Conservation (phyloP, 2,797 vertebrate species). For the Macropus fuliginosus region DNA sequence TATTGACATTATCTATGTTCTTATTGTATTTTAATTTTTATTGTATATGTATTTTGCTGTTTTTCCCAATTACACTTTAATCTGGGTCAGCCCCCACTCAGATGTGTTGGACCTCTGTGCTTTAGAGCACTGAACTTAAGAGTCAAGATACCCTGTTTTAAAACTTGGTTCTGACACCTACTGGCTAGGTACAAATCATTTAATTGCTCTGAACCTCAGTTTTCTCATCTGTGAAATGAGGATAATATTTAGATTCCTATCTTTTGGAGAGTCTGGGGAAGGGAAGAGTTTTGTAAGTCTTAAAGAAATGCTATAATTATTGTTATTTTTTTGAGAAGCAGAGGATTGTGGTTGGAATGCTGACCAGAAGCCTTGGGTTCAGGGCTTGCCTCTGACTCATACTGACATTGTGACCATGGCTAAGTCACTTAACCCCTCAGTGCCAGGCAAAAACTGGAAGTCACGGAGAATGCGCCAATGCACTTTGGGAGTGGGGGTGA, state of each 20-base stretch:
- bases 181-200: neutral
- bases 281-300: neutral
- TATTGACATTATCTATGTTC: neutral
- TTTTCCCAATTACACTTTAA: neutral
- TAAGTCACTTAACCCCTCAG: neutral
- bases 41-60: neutral
- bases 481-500: neutral
- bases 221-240: neutral
- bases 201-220: neutral
- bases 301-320: neutral
- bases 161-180: neutral
- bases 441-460: neutral
- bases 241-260: neutral
- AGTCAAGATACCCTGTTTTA: neutral
- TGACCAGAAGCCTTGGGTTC: neutral
- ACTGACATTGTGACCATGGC: neutral
- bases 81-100: fast-evolving
- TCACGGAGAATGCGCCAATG: neutral
- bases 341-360: fast-evolving
- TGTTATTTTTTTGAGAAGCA: neutral
- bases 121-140: neutral
- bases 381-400: neutral
- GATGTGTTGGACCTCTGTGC: neutral
- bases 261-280: neutral
- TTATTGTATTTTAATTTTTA: neutral